Evolutionary conservation across 1,140 invertebrate species (phyloP), one percentile per base, ranked within the genome.

Genomic region (Proctacanthus coquilletti): DNA sequence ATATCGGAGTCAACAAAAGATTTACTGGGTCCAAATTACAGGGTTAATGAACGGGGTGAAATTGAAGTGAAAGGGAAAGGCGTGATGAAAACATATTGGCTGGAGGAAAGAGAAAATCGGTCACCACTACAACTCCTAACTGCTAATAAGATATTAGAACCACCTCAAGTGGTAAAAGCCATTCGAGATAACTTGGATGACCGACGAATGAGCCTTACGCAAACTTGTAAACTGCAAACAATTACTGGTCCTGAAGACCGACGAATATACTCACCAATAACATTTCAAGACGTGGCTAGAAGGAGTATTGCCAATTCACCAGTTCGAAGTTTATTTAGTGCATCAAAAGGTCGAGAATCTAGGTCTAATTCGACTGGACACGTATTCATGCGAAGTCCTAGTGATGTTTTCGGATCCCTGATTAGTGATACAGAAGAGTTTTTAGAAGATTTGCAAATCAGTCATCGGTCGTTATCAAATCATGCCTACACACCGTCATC

Each of bases 81-180:
- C 20, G 65, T 72, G 21, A 93, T 95, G 88, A 89, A 85, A 53
- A 95, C 91, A 0, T 95, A 86, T 53, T 96, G 87, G 87, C 56
- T 94, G 21, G 70, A 74, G 57, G 74, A 70, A 34, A 67, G 74
- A 33, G 74, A 77, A 47, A 69, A 68, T 17, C 62, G 80, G 30
- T 59, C 68, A 17, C 64, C 63, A 1, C 45, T 70, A 21, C 63
- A 63, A 15, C 59, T 66, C 8, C 45, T 49, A 15, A 29, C 49
- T 20, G 44, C 23, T 11, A n/a, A n/a, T n/a, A n/a, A n/a, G n/a
- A n/a, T n/a, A n/a, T n/a, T n/a, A n/a, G n/a, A n/a, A n/a, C n/a
- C n/a, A n/a, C n/a, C n/a, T n/a, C n/a, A 20, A 20, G 18, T 20
- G 4, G 19, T 34, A 5, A 34, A 34, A 34, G 33, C 33, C 19